A percentile compares a stretch with the other conserved stretches of the same genome.
phyloP scores from a whole-genome alignment of 1,140 invertebrate genomes.

The Psix sp. region DNA sequence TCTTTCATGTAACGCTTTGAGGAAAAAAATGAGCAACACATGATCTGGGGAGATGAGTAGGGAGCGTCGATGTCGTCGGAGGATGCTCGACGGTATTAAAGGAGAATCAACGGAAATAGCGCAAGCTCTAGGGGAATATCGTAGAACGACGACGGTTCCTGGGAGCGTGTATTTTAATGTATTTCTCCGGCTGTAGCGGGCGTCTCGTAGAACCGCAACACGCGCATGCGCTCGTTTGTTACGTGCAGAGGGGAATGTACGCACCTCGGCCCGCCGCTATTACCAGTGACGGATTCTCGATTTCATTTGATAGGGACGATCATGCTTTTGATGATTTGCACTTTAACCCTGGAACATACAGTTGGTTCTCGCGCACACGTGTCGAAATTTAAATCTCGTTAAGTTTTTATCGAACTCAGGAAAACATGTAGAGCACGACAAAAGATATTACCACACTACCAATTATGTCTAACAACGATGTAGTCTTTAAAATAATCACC shows the following conservation, averaged over 20 bases:
- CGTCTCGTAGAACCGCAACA: constrained; percentile 19
- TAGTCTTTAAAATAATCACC: no score
- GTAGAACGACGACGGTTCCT: constrained; percentile 16
- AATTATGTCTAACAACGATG: no score
- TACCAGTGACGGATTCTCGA: constrained; percentile 18
- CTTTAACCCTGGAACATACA: no score
- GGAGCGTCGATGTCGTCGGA: not conserved
- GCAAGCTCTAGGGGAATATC: constrained; percentile 44
- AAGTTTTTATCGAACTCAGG: no score
- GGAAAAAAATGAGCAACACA: not conserved
- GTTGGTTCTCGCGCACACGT: no score
- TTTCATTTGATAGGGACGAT: not conserved
- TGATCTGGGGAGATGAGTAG: not conserved
- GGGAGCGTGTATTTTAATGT: constrained; percentile 15
- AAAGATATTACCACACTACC: no score
- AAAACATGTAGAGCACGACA: no score
- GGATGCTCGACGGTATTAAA: constrained; percentile 7
- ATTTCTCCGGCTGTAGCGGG: constrained; percentile 30
- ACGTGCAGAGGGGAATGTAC: constrained; percentile 25
- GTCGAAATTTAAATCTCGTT: no score
- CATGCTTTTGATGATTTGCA: no score
- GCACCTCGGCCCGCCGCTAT: constrained; percentile 13
- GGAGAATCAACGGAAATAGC: constrained; percentile 35
- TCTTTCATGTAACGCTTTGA: no score
- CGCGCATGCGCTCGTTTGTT: constrained; percentile 21